Base-by-base conservation (phyloP, 2,888 invertebrate species). In the Ferrisia virgata region DNA sequence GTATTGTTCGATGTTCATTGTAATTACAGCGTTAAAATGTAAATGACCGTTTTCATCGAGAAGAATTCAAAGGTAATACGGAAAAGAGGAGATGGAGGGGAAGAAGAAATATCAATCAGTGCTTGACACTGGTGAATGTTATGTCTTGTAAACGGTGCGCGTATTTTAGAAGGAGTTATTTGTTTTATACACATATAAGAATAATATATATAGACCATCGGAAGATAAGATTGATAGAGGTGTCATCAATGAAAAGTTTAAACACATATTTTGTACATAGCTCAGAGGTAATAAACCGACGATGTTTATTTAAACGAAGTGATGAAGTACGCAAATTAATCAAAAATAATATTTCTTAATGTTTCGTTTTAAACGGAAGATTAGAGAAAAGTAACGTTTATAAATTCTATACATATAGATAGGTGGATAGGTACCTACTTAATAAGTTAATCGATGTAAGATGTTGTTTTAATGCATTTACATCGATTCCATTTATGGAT, bases 171-270 rank as follows among this genome's bases (percentile, higher is more conserved):
- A 64, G 28, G 47, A 18, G 18, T 47, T 47, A 25, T 2, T 28
- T 64, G 22, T 64, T 64, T 13, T 13, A n/a, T n/a, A n/a, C n/a
- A n/a, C n/a, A n/a, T n/a, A n/a, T n/a, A n/a, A n/a, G n/a, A n/a
- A n/a, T n/a, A 28, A 64, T 25, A 64, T 25, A 13, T 28, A 28
- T 43, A 3, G 58, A 64, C 28, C 58, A 64, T 64, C 28, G 9
- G 58, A 64, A 28, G 58, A 64, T 64, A 64, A 64, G 58, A 64
- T 64, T 64, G 58, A 64, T 64, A 64, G 58, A 64, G 58, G 58
- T 53, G 53, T 53, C 53, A 53, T 22, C 53, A 53, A 22, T 53
- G 53, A 53, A 53, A 22, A 53, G 53, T 53, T 53, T 53, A 53
- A 53, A 53, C 53, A 53, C 53, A 22, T 53, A 53, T 18, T 53